phyloP scores from a whole-genome alignment of 2,113 vertebrate species.

The Tetraodon nigroviridis region DNA sequence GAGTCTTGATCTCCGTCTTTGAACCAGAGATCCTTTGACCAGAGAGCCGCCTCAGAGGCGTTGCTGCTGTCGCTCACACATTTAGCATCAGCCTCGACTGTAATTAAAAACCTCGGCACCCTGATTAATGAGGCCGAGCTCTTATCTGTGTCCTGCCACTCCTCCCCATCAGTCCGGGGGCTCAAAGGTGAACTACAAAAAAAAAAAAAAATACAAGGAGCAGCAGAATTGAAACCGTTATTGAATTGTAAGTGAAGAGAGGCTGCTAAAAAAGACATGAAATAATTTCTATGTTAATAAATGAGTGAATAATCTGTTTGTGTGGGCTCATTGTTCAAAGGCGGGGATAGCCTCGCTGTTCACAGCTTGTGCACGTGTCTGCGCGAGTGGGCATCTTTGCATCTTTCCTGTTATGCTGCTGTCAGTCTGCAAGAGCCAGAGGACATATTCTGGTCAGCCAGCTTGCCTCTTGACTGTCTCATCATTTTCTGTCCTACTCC shows the following conservation, averaged over 20 bases:
- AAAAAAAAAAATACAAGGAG: not conserved
- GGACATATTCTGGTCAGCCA: constrained; percentile 55
- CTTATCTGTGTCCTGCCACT: not conserved
- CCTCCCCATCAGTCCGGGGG: not conserved
- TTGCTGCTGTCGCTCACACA: no score
- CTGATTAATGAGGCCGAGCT: constrained; percentile 53
- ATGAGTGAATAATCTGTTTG: constrained; percentile 16
- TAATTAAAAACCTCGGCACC: constrained; percentile 44
- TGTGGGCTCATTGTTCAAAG: constrained; percentile 11
- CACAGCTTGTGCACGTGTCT: constrained; percentile 8
- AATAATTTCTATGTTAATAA: constrained; percentile 26
- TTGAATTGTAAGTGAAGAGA: not conserved
- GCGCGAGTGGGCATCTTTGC: constrained; percentile 14
- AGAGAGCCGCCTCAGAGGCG: no score
- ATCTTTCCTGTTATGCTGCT: constrained; percentile 17
- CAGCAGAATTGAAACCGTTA: constrained; percentile 3
- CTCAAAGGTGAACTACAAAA: not conserved
- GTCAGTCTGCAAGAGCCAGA: constrained; percentile 48
- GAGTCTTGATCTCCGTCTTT: no score
- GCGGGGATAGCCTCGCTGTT: constrained; percentile 16
- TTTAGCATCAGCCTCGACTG: not conserved
- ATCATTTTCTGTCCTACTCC: constrained; percentile 56
- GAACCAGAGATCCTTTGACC: no score
- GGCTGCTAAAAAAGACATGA: not conserved
- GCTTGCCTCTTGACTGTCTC: constrained; percentile 38